Evolutionary conservation across 2,888 invertebrate genomes (phyloP).

Genomic region (Patella pellucida): DNA sequence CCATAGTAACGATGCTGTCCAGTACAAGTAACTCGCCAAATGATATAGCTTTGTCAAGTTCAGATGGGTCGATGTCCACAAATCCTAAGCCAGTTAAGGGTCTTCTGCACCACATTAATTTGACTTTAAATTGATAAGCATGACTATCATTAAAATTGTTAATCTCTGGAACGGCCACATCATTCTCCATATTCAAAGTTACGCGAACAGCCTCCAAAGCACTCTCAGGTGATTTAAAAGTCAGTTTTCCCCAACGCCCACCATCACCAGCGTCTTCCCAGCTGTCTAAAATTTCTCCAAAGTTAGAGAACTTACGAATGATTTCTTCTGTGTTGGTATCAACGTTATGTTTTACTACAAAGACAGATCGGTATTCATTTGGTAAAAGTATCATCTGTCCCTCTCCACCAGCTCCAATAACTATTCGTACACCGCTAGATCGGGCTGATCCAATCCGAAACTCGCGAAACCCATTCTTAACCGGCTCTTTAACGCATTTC

Average conservation of each 20-base stretch:
- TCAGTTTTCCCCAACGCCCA: slow-evolving; percentile 50
- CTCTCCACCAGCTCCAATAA: slow-evolving; percentile 46
- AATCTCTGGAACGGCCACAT: slow-evolving; percentile 35
- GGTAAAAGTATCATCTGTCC: slow-evolving; percentile 49
- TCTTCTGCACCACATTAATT: slow-evolving; percentile 51
- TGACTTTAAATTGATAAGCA: slow-evolving; percentile 39
- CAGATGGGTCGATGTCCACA: slow-evolving; percentile 39
- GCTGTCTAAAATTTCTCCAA: slow-evolving; percentile 40
- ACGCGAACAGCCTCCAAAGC: slow-evolving; percentile 33
- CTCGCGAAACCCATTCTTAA: slow-evolving; percentile 35
- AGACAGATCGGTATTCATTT: slow-evolving; percentile 44
- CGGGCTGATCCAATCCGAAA: slow-evolving; percentile 32
- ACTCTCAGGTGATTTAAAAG: slow-evolving; percentile 31
- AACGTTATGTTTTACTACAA: slow-evolving; percentile 33
- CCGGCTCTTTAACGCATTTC: slow-evolving; percentile 20
- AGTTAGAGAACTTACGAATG: slow-evolving; percentile 33
- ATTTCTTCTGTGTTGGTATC: slow-evolving; percentile 25
- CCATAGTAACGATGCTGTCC: slow-evolving; percentile 18
- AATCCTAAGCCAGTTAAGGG: slow-evolving; percentile 47
- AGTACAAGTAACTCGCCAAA: slow-evolving; percentile 1
- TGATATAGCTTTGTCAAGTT: slow-evolving; percentile 16
- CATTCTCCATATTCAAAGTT: slow-evolving; percentile 33
- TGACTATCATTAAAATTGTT: slow-evolving; percentile 18
- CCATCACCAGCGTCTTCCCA: slow-evolving; percentile 27
- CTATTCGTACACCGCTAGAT: slow-evolving; percentile 35